Conservation (phyloP, 2,113 vertebrate species). For the Tetrao urogallus region DNA sequence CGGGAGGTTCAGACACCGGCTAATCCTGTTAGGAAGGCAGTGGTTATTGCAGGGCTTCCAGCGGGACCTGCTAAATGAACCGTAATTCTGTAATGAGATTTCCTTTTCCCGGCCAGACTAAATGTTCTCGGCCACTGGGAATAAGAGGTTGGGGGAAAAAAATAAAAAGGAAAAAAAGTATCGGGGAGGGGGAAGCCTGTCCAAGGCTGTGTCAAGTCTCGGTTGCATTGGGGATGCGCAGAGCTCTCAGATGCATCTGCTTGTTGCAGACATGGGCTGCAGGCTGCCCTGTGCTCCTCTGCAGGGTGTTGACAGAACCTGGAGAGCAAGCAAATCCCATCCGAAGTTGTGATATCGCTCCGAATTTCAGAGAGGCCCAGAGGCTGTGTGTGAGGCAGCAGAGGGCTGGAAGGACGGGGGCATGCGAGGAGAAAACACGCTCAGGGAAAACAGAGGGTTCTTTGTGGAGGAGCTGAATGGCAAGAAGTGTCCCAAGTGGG, state of each 20-base stretch:
- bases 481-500: rapidly evolving
- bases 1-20: slow-evolving; percentile 59
- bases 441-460: rapidly evolving
- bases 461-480: neutral
- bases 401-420: neutral
- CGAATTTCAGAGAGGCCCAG: rapidly evolving
- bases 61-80: slow-evolving; percentile 68
- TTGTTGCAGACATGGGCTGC: neutral
- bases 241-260: neutral
- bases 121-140: slow-evolving; percentile 56
- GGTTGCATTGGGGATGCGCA: neutral
- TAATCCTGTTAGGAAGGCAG: slow-evolving; percentile 75
- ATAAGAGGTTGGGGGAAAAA: neutral
- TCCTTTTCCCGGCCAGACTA: slow-evolving; percentile 68
- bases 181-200: neutral
- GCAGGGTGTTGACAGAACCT: neutral
- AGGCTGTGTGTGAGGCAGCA: neutral
- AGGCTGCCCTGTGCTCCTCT: neutral
- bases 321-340: neutral
- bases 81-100: slow-evolving; percentile 70
- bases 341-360: neutral
- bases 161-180: neutral
- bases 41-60: slow-evolving; percentile 71
- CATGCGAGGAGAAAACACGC: rapidly evolving
- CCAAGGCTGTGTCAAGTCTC: neutral